Percentiles rank a stretch among this genome's conserved stretches.
phyloP scores from a whole-genome alignment of 2,888 invertebrate genomes.

The Ametastegia equiseti region DNA sequence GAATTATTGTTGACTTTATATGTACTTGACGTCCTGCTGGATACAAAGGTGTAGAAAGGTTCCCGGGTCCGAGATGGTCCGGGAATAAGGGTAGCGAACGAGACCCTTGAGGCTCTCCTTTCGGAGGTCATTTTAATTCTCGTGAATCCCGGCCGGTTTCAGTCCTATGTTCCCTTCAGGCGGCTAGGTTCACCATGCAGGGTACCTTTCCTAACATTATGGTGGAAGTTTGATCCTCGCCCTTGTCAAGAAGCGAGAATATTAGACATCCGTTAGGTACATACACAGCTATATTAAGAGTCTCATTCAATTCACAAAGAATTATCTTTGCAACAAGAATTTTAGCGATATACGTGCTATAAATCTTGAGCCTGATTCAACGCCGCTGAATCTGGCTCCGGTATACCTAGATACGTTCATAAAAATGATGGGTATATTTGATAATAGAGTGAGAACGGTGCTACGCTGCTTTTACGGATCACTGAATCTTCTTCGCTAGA shows the following conservation, averaged over 20 bases:
- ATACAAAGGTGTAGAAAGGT: not conserved
- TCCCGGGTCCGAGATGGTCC: not conserved
- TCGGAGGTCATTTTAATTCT: not conserved
- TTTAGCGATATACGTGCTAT: not conserved
- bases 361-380: not conserved
- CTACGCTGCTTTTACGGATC: not conserved
- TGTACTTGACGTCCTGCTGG: not conserved
- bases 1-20: constrained; percentile 11
- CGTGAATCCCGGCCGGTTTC: not conserved
- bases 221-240: not conserved
- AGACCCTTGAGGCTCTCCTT: constrained; percentile 1
- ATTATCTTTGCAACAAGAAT: not conserved
- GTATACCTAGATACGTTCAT: not conserved
- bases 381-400: not conserved
- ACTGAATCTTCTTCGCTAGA: not conserved
- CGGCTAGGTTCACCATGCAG: not conserved
- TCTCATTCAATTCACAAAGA: not conserved
- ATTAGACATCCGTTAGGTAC: no score
- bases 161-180: not conserved
- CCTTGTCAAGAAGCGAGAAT: not conserved
- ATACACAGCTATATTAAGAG: no score
- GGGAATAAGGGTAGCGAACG: not conserved
- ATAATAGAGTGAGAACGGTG: not conserved
- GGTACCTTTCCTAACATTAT: not conserved
- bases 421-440: not conserved